Evolutionary conservation across 1,140 invertebrate genomes (phyloP).

Genomic region (Olivierus martensii): DNA sequence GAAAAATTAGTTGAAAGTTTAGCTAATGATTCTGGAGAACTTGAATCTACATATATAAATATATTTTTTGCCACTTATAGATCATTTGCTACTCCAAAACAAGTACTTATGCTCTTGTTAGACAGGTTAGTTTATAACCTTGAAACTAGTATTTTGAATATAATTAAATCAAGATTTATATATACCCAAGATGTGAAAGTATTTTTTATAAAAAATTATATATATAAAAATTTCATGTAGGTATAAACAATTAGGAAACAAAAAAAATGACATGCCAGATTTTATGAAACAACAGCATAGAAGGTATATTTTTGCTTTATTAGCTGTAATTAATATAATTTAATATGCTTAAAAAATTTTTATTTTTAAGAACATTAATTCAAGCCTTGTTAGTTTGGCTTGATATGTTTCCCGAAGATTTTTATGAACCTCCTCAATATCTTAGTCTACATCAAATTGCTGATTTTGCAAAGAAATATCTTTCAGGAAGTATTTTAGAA

Average conservation of each 20-base stretch:
- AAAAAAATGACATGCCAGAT: constrained; percentile 25
- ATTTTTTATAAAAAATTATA: background rate
- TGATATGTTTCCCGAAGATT: constrained; percentile 93
- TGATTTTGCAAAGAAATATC: constrained; percentile 61
- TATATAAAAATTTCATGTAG: constrained; percentile 19
- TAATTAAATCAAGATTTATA: constrained; percentile 8
- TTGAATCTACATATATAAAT: constrained; percentile 95
- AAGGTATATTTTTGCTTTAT: constrained; percentile 36
- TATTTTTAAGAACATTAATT: constrained; percentile 51
- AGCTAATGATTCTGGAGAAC: constrained; percentile 81
- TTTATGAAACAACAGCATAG: constrained; percentile 46
- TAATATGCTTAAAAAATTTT: too few relatives aligned
- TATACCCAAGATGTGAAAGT: background rate
- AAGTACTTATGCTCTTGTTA: constrained; percentile 67
- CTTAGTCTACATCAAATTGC: constrained; percentile 63
- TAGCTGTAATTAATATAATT: too few relatives aligned
- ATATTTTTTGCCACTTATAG: constrained; percentile 91
- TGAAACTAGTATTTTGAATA: background rate
- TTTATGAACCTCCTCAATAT: constrained; percentile 67
- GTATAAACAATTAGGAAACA: constrained; percentile 28
- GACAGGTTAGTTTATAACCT: constrained; percentile 45
- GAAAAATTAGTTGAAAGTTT: constrained; percentile 82
- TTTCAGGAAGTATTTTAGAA: constrained; percentile 38
- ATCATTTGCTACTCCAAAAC: constrained; percentile 61
- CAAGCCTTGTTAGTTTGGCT: constrained; percentile 84